Conservation (phyloP, 1,140 invertebrate species). For the Penaeus chinensis region DNA sequence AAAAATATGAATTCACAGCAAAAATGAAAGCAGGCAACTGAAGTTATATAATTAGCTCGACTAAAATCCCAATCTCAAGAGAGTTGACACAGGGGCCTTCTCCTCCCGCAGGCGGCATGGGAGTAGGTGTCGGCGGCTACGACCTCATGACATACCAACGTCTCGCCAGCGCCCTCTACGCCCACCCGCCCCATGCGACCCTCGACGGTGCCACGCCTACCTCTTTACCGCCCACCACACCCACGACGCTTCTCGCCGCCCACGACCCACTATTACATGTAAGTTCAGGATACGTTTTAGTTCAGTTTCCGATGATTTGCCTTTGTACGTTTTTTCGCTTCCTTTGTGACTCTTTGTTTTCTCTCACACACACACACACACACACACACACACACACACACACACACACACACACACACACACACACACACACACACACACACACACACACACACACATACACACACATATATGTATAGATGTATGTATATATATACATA, state of each 20-base stretch:
- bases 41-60: too few relatives aligned
- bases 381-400: background rate
- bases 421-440: background rate
- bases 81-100: background rate
- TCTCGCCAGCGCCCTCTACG: constrained; percentile 55
- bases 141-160: constrained; percentile 61
- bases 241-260: constrained; percentile 52
- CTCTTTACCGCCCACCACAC: constrained; percentile 52
- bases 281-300: constrained; percentile 12
- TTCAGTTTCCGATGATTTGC: background rate
- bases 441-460: constrained; percentile 2
- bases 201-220: constrained; percentile 53
- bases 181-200: constrained; percentile 56
- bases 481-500: too few relatives aligned
- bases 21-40: too few relatives aligned
- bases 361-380: background rate
- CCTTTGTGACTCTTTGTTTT: background rate
- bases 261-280: constrained; percentile 55
- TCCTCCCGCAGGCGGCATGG: constrained; percentile 44
- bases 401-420: background rate
- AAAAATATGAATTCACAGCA: too few relatives aligned
- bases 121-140: constrained; percentile 52
- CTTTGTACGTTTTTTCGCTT: background rate
- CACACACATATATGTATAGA: background rate
- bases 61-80: too few relatives aligned